Base-by-base conservation (phyloP, 2,888 invertebrate genomes). In the Drosophila leonis region DNA sequence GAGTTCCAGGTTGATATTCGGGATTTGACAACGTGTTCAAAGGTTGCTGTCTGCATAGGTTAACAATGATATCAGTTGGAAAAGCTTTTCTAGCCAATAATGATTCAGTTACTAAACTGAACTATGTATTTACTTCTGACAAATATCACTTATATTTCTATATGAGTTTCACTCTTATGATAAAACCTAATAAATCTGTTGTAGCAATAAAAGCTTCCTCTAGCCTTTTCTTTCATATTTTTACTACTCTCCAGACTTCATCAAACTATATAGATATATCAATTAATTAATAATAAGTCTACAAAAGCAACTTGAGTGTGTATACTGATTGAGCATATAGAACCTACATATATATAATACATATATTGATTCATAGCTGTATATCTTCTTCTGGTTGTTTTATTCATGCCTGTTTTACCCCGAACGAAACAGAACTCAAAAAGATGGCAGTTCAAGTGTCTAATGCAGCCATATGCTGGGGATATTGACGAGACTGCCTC, bases 401-500 rank as follows among this genome's bases (percentile, higher is more conserved):
- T 41, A 41, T n/a, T 35, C 20, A 35, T 37, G 27, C 15, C 9
- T 15, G 15, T 33, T 15, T 24, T 31, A 31, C 1, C n/a, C 24
- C 24, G 12, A 6, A 12, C 7, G 13, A 41, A 49, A 18, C n/a
- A 20, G 49, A 27, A 20, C 37, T 42, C 51, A 33, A 27, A 31
- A 44, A 27, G 33, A 41, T 46, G 56, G 35, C 59, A 49, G 60
- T 51, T 63, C 66, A 70, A 81, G 72, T 81, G 82, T 54, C 55
- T 64, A 72, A 52, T 57, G 66, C 60, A 67, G 63, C 15, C 81
- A 85, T 82, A 75, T 74, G 80, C 55, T 52, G 39, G 33, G 65
- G 15, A 74, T 52, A 54, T 65, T 35, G 44, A 63, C 15, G 18
- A 18, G 31, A 18, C n/a, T 29, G 41, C 29, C 10, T 8, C 42